Base-by-base conservation (phyloP, 2,113 vertebrate genomes). In the Anoplopoma fimbria region DNA sequence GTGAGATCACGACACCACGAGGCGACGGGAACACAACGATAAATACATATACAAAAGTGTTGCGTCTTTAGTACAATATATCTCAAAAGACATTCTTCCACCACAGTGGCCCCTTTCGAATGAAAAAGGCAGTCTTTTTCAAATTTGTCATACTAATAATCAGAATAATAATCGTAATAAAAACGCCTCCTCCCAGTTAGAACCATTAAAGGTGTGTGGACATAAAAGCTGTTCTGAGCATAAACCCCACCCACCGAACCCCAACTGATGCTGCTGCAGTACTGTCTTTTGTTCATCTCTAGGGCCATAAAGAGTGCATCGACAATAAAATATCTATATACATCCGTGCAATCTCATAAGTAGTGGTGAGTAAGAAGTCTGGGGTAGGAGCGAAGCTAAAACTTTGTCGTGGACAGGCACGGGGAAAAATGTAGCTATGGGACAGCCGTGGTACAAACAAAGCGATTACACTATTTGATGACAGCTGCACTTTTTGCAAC, bases 71-170 rank as follows among this genome's bases (percentile, higher is more conserved):
- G 87, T 85, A 91, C 76, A 89, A 79, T 79, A 80, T 76, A 86
- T 83, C 87, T 93, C 85, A 84, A 93, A 91, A 93, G 81, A 93
- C 90, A 93, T 91, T 93, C 86, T 91, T 92, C 90, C 83, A 90
- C 63, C 91, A 91, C 76, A 85, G 79, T 73, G 85, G 90, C 90
- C 89, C 75, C 89, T 90, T 93, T 91, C 79, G 13, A 25, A 88
- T 27, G 65, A 90, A 91, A 91, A 91, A 87, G 79, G 87, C 81
- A 70, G 40, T 84, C 74, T 49, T 74, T 89, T 88, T 87, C 75
- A 86, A 87, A 85, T 5, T 73, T 27, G 55, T 77, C 80, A 80
- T 88, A 79, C 60, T 81, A 82, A 89, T 34, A 76, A 83, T 86
- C 57, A 68, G 69, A 80, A 76, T 79, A 75, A 88, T 38, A 90